A percentile compares a stretch with the other conserved stretches of the same genome.
Conservation (phyloP, 2,888 invertebrate species). For the Nymphalis polychloros region DNA sequence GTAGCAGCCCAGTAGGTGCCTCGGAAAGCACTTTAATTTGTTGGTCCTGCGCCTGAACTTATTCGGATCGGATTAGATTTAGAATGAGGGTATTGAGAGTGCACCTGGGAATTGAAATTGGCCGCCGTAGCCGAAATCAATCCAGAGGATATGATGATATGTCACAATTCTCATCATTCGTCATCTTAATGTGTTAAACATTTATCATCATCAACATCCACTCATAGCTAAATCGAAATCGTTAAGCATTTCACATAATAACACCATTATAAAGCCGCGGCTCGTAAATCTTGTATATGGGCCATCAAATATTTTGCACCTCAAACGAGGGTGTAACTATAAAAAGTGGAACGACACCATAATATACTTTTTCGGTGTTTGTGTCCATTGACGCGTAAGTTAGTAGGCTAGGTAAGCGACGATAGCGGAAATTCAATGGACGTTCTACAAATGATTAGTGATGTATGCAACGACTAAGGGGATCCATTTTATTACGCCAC, state of each 20-base stretch:
- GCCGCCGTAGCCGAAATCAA: no score
- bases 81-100: no score
- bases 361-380: constrained; percentile 30
- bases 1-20: no score
- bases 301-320: constrained; percentile 72
- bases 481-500: constrained; percentile 66
- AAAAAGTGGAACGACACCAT: constrained; percentile 41
- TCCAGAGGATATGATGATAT: no score
- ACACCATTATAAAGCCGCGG: constrained; percentile 64
- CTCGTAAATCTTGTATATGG: constrained; percentile 57
- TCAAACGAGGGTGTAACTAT: constrained; percentile 42
- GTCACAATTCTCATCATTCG: no score
- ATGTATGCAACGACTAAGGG: constrained; percentile 71
- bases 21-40: no score
- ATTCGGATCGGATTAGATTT: no score
- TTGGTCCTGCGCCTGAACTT: no score
- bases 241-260: constrained; percentile 32
- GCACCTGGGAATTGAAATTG: no score
- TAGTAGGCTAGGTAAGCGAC: constrained; percentile 17
- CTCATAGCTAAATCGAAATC: constrained; percentile 2
- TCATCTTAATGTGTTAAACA: background rate
- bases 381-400: constrained; percentile 38
- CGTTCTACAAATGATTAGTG: constrained; percentile 61
- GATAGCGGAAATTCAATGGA: constrained; percentile 40
- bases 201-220: background rate